A percentile compares a stretch with the other conserved stretches of the same genome.
Conservation (phyloP, 2,797 vertebrate species). For the Psittacula echo region DNA sequence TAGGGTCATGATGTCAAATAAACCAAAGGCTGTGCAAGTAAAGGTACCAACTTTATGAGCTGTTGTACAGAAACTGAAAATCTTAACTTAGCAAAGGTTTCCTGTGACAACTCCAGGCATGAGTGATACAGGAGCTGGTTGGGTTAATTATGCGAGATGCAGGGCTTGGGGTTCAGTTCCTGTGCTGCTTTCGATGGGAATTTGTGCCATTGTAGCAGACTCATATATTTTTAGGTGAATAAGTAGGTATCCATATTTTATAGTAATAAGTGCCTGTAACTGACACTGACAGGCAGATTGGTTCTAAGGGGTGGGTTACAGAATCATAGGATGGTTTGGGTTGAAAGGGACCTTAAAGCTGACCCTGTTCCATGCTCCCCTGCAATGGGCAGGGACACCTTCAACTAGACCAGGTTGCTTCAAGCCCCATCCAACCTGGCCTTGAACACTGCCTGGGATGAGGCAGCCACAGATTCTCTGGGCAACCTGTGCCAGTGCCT, state of each 20-base stretch:
- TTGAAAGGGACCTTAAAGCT: neutral
- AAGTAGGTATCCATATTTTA: neutral
- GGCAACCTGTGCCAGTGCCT: neutral
- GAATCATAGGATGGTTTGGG: neutral
- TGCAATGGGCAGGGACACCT: neutral
- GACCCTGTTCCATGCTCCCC: neutral
- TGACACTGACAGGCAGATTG: neutral
- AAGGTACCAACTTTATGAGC: neutral
- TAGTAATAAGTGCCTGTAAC: neutral
- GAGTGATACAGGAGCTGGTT: neutral
- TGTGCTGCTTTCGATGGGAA: fast-evolving
- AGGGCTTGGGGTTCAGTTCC: neutral
- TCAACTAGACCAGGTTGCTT: neutral
- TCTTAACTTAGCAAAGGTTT: neutral
- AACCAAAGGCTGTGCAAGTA: neutral
- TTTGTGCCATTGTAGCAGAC: neutral
- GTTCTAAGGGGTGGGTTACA: neutral
- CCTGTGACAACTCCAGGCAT: no score
- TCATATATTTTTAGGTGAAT: neutral
- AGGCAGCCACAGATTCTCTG: neutral
- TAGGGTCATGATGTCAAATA: fast-evolving
- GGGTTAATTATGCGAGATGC: no score
- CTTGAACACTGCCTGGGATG: neutral
- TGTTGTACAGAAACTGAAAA: neutral
- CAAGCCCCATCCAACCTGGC: neutral